Conservation (phyloP, 2,113 vertebrate species). For the Tricholaema leucomelas region DNA sequence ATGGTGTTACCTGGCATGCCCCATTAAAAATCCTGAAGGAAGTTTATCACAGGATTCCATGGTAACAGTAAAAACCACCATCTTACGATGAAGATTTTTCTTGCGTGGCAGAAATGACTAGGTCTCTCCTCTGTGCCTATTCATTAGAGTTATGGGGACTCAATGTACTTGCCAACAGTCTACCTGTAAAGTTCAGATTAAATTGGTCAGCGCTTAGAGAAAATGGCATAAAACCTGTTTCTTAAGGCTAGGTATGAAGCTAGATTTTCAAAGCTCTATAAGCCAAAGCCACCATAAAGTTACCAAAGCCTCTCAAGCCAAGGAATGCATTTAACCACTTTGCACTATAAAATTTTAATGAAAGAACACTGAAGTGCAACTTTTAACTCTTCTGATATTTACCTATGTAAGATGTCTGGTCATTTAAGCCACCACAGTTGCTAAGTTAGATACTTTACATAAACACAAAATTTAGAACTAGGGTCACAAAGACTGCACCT, state of each 20-base stretch:
- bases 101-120: not conserved
- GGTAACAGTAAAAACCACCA: not conserved
- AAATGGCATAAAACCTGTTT: not conserved
- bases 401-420: not conserved
- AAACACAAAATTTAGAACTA: not conserved
- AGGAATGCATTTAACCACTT: not conserved
- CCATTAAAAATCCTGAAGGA: not conserved
- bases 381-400: not conserved
- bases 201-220: not conserved
- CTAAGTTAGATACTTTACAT: not conserved
- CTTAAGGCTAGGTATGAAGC: not conserved
- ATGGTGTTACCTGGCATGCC: not conserved
- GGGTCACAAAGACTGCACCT: not conserved
- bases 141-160: not conserved
- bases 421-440: not conserved
- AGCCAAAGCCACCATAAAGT: too few species aligned
- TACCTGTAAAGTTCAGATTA: not conserved
- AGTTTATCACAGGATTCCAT: rapidly evolving
- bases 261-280: not conserved
- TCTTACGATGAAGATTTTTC: not conserved
- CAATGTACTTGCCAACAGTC: not conserved
- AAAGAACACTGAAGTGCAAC: not conserved
- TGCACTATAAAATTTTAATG: not conserved
- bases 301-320: not conserved
- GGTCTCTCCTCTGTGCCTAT: not conserved